Evolutionary conservation across 1,140 invertebrate genomes (phyloP).

Genomic region (Pararge aegeria): DNA sequence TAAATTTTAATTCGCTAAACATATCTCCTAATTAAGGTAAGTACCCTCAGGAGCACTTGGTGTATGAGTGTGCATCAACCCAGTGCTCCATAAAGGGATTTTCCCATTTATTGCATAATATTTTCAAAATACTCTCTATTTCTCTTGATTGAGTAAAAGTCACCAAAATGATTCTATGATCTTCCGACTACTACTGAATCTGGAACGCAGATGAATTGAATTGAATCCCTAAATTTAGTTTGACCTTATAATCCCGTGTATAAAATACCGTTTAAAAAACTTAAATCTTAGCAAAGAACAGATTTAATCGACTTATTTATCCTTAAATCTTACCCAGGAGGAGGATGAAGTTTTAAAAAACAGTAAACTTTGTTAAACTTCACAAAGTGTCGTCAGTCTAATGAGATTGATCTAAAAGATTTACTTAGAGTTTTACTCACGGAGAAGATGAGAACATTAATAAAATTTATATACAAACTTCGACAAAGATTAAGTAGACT

Average conservation of each 20-base stretch:
- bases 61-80: too few species aligned
- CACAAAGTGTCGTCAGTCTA: slow-evolving; percentile 27
- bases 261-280: slow-evolving; percentile 19
- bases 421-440: slow-evolving; percentile 17
- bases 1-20: too few species aligned
- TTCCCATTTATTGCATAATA: too few species aligned
- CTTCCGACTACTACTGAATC: too few species aligned
- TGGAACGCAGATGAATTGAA: slow-evolving; percentile 3
- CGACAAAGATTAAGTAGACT: not conserved
- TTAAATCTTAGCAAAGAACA: slow-evolving; percentile 16
- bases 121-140: too few species aligned
- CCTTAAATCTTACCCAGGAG: slow-evolving; percentile 19
- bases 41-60: too few species aligned
- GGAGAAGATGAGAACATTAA: slow-evolving; percentile 5
- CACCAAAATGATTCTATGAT: too few species aligned
- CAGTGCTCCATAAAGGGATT: too few species aligned
- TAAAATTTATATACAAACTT: slow-evolving; percentile 7
- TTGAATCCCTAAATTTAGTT: too few species aligned
- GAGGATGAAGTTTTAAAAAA: slow-evolving; percentile 25
- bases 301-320: slow-evolving; percentile 27
- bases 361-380: slow-evolving; percentile 23
- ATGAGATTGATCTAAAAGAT: slow-evolving; percentile 29
- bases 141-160: too few species aligned
- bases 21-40: too few species aligned
- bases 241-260: not conserved